These are phyloP conservation scores for Gulo gulo DNA, from an alignment of 2,113 vertebrate species.

Conservation along the genomic window DNA sequence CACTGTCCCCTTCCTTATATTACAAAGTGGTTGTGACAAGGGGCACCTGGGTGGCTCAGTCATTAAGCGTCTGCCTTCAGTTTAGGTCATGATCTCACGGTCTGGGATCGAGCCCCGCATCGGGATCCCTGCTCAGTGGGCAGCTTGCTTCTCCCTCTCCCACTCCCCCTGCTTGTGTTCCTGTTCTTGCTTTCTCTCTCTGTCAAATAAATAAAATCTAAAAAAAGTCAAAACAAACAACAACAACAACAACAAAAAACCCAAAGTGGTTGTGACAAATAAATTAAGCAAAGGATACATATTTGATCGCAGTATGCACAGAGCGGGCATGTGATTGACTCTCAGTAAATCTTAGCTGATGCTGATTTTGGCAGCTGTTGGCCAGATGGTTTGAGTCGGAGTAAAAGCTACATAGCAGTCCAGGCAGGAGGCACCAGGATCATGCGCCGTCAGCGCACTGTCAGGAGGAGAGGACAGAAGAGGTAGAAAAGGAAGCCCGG, in stretches of 20 bases:
- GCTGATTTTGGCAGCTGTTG: background rate
- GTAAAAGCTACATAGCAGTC: background rate
- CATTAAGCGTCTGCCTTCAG: no score
- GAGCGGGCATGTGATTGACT: background rate
- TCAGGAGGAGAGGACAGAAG: background rate
- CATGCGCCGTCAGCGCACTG: background rate
- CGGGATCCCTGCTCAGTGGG: no score
- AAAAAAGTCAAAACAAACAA: no score
- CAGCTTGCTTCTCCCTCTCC: no score
- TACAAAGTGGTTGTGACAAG: background rate
- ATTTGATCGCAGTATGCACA: background rate
- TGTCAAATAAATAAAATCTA: no score
- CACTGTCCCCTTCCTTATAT: background rate
- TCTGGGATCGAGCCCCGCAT: no score
- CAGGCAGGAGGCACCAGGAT: background rate
- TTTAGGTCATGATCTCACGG: no score
- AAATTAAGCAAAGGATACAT: background rate
- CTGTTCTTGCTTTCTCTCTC: no score
- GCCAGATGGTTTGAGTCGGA: background rate
- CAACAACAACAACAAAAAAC: no score
- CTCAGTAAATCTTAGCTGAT: background rate
- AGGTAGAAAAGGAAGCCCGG: background rate
- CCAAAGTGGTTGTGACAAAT: background rate
- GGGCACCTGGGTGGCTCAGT: no score
- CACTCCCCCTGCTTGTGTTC: no score